These are phyloP conservation scores for Pangasius mekongensis DNA, from an alignment of 2,797 vertebrate genomes.

Conservation along the genomic window DNA sequence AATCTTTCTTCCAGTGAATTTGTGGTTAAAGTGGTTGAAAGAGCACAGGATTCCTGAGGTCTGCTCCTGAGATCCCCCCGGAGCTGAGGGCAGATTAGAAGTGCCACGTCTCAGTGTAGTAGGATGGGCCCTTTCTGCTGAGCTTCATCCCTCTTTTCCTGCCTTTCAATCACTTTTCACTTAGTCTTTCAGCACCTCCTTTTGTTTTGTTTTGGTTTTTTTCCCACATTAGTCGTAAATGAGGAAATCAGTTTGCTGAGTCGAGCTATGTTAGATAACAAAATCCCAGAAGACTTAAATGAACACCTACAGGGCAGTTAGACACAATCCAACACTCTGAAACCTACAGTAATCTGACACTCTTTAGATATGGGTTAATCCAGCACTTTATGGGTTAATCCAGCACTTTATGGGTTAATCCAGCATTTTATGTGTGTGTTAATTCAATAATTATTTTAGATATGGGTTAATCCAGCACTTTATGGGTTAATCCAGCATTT, in stretches of 20 bases:
- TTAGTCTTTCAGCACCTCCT: too few relatives aligned
- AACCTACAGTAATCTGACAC: not conserved
- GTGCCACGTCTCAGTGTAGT: constrained; percentile 31
- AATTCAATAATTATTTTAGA: not conserved
- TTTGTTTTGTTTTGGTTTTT: not conserved
- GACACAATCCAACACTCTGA: not conserved
- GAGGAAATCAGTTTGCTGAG: not conserved
- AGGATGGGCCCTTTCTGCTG: constrained; percentile 21
- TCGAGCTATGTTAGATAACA: not conserved
- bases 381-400: not conserved
- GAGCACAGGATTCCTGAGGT: not conserved
- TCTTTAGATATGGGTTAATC: not conserved
- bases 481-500: not conserved
- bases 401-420: not conserved
- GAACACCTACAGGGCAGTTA: not conserved
- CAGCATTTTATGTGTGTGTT: not conserved
- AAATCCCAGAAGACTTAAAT: not conserved
- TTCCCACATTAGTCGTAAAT: fast-evolving
- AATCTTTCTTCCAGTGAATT: not conserved
- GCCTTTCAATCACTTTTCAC: not conserved
- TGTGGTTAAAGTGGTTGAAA: not conserved
- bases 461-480: not conserved
- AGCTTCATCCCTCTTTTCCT: not conserved
- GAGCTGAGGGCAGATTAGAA: constrained; percentile 9
- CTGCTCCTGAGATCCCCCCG: not conserved